These are phyloP conservation scores for Formica selysi DNA, from an alignment of 1,140 invertebrate species.

Conservation along the genomic window DNA sequence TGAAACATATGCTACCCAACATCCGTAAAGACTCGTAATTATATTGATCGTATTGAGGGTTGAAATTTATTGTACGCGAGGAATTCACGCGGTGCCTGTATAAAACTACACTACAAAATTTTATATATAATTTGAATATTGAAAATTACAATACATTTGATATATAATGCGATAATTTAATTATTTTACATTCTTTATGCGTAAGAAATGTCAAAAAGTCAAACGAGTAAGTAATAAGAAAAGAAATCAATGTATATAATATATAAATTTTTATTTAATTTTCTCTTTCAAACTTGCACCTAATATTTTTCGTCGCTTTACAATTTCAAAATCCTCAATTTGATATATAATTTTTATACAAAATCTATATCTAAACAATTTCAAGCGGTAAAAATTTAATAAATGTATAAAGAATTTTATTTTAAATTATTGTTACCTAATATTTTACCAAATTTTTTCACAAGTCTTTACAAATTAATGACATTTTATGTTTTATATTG, in stretches of 20 bases:
- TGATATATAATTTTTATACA: neutral
- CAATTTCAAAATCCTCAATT: neutral
- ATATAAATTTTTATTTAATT: neutral
- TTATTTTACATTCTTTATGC: neutral
- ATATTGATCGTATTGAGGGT: neutral
- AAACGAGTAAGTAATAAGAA: neutral
- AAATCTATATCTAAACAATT: neutral
- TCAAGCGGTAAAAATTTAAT: neutral
- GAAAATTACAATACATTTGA: neutral
- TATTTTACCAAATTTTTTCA: neutral
- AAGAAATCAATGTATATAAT: neutral
- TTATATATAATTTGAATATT: neutral
- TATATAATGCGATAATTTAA: neutral
- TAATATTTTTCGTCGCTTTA: neutral
- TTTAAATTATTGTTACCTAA: neutral
- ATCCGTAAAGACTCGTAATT: neutral
- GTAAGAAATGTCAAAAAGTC: neutral
- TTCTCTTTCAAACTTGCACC: neutral
- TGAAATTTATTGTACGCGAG: neutral
- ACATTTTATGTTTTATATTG: neutral
- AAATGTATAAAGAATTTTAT: neutral
- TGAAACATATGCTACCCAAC: slow-evolving; percentile 24
- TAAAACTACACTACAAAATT: neutral
- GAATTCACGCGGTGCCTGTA: too few species aligned
- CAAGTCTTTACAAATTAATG: neutral